Evolutionary conservation across 1,140 invertebrate species (phyloP), one percentile per base, ranked within the genome.

Genomic region (Nebria ingens): DNA sequence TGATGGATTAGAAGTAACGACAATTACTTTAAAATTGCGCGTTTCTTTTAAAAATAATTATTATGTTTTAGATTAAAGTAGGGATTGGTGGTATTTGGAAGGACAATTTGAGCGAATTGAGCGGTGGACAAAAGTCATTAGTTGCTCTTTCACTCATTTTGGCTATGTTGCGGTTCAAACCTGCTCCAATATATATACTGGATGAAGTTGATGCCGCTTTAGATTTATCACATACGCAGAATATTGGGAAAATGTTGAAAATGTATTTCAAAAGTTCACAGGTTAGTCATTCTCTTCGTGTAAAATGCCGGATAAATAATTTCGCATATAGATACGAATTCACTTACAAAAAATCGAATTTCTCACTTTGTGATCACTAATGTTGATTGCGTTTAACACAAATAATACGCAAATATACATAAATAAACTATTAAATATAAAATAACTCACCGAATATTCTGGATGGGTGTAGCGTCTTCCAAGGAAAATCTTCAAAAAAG

Each of bases 191-290:
- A 11, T 99, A 99, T 68, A 98, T 99, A 72, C 77, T 99, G 63
- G 97, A 99, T 70, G 97, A 99, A 78, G 93, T 99, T 45, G 97
- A 99, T 73, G 95, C 97, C 3, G 97, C 97, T 2, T 75, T 99
- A 2, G 97, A 99, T 78, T 80, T 98, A 19, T 96, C 91, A 1
- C 97, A 99, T 70, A 99, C 97, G 2, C 93, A 98, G 73, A 99
- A 99, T 74, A 99, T 99, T 66, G 97, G 97, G 1, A 80, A 81
- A 53, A 98, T 99, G 92, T 77, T 99, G 4, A 89, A 88, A 65
- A 82, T 83, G 23, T 93, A 98, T 73, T 99, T 99, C 67, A 89
- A 83, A 62, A 84, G 89, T 69, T 97, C 95, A 9, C 93, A 93
- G 80, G 89, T 91, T 70, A 62, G 45, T 53, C 13, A 42, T 17